Conservation (phyloP, 2,888 invertebrate species). For the Acholoe squamosa region DNA sequence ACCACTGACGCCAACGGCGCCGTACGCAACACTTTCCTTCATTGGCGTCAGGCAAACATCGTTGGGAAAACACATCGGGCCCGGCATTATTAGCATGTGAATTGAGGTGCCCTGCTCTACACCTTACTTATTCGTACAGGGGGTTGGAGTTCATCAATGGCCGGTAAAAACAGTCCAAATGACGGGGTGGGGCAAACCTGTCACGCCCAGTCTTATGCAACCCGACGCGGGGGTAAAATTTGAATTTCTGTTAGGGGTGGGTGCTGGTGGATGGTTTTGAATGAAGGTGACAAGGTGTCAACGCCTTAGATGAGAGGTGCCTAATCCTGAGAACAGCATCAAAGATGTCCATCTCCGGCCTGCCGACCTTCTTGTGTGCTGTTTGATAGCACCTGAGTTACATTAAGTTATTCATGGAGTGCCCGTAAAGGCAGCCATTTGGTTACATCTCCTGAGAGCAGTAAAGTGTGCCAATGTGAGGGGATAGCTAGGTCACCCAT, state of each 20-base stretch:
- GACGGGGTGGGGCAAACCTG: conserved; percentile 55
- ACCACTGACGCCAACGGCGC: too few relatives aligned
- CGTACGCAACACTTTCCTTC: conserved; percentile 50
- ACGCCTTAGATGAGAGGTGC: background rate
- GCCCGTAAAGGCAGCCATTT: background rate
- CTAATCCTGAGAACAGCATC: background rate
- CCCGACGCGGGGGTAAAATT: conserved; percentile 23
- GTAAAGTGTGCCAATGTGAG: conserved; percentile 1
- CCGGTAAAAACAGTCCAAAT: conserved; percentile 55
- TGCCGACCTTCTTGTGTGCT: background rate
- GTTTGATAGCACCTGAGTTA: conserved; percentile 27
- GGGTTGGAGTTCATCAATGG: conserved; percentile 31
- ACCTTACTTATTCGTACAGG: background rate
- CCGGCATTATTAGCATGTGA: conserved; percentile 47
- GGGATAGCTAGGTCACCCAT: conserved; percentile 40
- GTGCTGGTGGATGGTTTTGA: background rate
- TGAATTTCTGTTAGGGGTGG: conserved; percentile 45
- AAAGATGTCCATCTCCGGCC: conserved; percentile 44
- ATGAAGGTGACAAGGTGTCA: conserved; percentile 30
- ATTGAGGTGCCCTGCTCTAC: background rate
- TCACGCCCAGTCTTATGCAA: conserved; percentile 54
- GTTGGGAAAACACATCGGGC: conserved; percentile 51
- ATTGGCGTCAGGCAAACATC: conserved; percentile 42
- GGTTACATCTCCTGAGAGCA: background rate
- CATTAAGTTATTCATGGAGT: conserved; percentile 44